These are phyloP conservation scores for Actinostola sp. DNA, from an alignment of 92 coral and sea anemone species.

Conservation along the genomic window DNA sequence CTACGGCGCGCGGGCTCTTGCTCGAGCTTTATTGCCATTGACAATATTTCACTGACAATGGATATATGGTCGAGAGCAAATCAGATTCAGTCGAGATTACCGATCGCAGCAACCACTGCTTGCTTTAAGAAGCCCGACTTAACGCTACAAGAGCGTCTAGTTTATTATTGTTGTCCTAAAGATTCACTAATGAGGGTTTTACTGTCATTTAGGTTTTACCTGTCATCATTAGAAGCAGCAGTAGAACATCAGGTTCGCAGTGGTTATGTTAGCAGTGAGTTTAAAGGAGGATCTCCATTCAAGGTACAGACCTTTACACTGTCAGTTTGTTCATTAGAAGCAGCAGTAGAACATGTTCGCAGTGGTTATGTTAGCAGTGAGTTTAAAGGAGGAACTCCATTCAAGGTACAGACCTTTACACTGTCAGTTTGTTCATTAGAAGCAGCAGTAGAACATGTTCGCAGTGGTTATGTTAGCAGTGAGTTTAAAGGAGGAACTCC, in stretches of 20 bases:
- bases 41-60: no score
- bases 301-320: no score
- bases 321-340: slow-evolving; percentile 95
- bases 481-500: slow-evolving; percentile 70
- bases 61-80: no score
- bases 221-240: slow-evolving; percentile 94
- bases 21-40: no score
- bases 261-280: slow-evolving; percentile 69
- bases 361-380: slow-evolving; percentile 72
- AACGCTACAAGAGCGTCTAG: no score
- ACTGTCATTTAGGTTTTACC: slow-evolving; percentile 65
- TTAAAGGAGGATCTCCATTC: slow-evolving; percentile 68
- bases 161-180: no score
- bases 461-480: slow-evolving; percentile 76
- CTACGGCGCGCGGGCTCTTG: no score
- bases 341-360: slow-evolving; percentile 95
- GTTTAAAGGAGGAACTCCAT: slow-evolving; percentile 70
- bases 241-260: slow-evolving; percentile 93
- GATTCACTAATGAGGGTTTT: no score
- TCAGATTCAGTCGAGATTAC: no score
- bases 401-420: slow-evolving; percentile 78
- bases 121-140: no score
- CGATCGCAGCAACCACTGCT: no score
- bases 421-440: no score
- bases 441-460: slow-evolving; percentile 96